A percentile compares a stretch with the other conserved stretches of the same genome.
phyloP scores from a whole-genome alignment of 2,888 invertebrate species.

The Lucinisca nassula region DNA sequence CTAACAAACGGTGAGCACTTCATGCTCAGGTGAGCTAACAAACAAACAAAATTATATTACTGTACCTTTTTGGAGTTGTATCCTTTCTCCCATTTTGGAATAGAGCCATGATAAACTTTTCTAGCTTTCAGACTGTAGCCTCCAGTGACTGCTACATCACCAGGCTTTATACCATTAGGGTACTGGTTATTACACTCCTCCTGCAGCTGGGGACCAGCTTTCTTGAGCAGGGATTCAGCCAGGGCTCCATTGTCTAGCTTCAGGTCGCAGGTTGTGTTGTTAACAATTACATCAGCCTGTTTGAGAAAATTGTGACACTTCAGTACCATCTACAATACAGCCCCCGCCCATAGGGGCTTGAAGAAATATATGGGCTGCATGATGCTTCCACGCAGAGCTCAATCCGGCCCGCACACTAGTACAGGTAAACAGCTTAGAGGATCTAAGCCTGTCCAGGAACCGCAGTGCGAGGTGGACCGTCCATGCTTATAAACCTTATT shows the following conservation, averaged over 20 bases:
- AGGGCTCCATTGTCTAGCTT: conserved; percentile 48
- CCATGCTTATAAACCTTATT: no score
- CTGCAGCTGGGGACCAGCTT: conserved; percentile 51
- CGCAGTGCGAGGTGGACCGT: no score
- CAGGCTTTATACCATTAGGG: conserved; percentile 46
- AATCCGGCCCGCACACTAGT: no score
- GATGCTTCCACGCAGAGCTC: no score
- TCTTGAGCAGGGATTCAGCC: conserved; percentile 39
- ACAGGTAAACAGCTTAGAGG: no score
- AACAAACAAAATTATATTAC: background rate
- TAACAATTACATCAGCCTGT: conserved; percentile 65
- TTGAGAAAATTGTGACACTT: no score
- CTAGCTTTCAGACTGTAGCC: conserved; percentile 54
- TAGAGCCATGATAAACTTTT: conserved; percentile 61
- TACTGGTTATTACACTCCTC: conserved; percentile 57
- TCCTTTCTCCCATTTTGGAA: conserved; percentile 56
- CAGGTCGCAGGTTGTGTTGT: conserved; percentile 27
- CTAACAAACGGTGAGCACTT: no score
- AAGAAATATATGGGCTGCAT: no score
- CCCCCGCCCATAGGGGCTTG: no score
- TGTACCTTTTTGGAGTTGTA: conserved; percentile 41
- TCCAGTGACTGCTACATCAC: conserved; percentile 63
- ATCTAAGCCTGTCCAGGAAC: no score
- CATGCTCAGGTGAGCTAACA: no score
- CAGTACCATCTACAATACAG: no score